These are phyloP conservation scores for Climacteris rufus DNA, from an alignment of 2,113 vertebrate genomes.

Conservation along the genomic window DNA sequence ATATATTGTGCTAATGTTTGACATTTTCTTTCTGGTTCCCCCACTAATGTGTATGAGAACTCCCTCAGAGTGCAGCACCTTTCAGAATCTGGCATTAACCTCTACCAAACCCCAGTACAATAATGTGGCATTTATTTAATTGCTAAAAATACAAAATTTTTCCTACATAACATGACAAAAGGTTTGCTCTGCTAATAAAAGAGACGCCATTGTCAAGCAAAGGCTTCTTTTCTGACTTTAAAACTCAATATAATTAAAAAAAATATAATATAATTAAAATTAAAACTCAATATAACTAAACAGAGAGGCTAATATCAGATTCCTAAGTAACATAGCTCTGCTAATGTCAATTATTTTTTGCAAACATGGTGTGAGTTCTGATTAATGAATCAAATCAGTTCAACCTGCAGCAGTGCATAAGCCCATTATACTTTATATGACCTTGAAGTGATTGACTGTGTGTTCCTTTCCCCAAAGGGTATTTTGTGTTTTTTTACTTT, in stretches of 20 bases:
- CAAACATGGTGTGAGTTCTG: background rate
- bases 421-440: background rate
- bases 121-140: background rate
- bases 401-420: background rate
- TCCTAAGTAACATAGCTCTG: background rate
- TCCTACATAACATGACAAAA: background rate
- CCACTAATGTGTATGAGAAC: background rate
- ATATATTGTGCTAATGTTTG: background rate
- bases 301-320: background rate
- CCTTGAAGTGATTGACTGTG: background rate
- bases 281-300: background rate
- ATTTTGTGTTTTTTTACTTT: background rate
- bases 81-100: background rate
- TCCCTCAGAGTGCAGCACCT: background rate
- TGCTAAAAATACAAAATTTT: background rate
- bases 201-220: background rate
- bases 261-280: too few relatives aligned
- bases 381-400: constrained; percentile 28
- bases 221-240: background rate
- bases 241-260: background rate
- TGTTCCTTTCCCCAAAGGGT: background rate
- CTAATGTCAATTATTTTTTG: constrained; percentile 21
- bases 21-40: background rate
- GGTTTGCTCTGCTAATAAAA: background rate
- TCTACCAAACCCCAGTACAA: background rate